Evolutionary conservation across 2,888 invertebrate species (phyloP).

Genomic region (Dichetophora obliterata): DNA sequence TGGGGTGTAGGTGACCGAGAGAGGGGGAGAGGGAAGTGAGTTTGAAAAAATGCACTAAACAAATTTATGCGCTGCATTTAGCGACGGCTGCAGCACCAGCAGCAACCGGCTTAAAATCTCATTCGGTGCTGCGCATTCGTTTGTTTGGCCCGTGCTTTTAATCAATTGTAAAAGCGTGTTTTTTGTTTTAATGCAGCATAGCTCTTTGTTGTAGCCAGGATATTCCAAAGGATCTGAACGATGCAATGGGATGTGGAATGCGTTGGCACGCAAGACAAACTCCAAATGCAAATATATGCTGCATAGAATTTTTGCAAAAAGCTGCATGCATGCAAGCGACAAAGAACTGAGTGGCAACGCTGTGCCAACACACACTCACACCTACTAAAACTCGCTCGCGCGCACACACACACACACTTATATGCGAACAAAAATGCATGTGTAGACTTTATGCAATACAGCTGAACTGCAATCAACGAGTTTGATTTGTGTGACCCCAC

Average conservation of each 20-base stretch:
- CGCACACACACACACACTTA: background rate
- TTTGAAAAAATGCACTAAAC: background rate
- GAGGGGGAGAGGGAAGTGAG: background rate
- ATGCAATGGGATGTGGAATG: background rate
- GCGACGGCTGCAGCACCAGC: background rate
- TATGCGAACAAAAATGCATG: background rate
- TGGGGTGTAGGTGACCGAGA: too few species aligned
- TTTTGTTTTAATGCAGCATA: background rate
- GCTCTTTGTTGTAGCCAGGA: background rate
- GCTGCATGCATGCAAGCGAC: background rate
- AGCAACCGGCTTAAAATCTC: background rate
- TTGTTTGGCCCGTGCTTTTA: constrained; percentile 12
- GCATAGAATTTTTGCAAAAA: constrained; percentile 3
- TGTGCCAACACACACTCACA: background rate
- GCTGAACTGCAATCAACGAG: constrained; percentile 37
- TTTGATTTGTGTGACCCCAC: constrained; percentile 36
- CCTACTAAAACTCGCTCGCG: too few species aligned
- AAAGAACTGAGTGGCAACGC: constrained; percentile 18
- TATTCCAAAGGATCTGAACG: constrained; percentile 10
- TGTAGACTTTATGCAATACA: background rate
- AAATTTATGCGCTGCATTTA: constrained; percentile 30
- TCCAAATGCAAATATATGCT: constrained; percentile 29
- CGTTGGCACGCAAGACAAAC: background rate
- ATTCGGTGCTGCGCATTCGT: background rate
- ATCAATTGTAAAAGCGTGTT: constrained; percentile 17